These are phyloP conservation scores for Serinus canaria DNA, from an alignment of 2,113 vertebrate species.

Conservation along the genomic window DNA sequence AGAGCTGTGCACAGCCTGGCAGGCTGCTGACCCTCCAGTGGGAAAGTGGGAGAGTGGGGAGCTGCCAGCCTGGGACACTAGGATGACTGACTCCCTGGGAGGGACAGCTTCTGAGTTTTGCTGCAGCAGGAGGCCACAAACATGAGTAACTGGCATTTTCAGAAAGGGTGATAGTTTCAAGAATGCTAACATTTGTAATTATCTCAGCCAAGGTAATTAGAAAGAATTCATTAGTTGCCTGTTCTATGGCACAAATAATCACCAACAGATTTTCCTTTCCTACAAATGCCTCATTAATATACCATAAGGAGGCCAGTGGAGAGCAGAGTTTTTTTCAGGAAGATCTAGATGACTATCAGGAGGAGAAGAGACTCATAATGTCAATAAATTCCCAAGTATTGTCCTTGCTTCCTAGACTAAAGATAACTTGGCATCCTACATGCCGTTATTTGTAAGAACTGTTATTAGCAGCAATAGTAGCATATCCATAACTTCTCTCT, in stretches of 20 bases:
- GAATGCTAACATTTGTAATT: not conserved
- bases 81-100: not conserved
- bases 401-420: not conserved
- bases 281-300: not conserved
- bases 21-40: not conserved
- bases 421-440: not conserved
- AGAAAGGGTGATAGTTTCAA: not conserved
- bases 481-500: not conserved
- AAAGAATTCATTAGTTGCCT: not conserved
- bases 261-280: not conserved
- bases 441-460: not conserved
- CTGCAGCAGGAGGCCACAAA: not conserved
- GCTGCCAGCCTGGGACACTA: not conserved
- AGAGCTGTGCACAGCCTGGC: not conserved
- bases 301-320: not conserved
- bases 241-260: not conserved
- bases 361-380: not conserved
- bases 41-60: not conserved
- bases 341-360: not conserved
- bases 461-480: not conserved
- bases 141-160: not conserved
- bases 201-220: not conserved
- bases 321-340: not conserved
- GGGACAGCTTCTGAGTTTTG: not conserved
- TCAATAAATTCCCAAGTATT: not conserved